phyloP scores from a whole-genome alignment of 2,113 vertebrate species.

The Ciconia boyciana region DNA sequence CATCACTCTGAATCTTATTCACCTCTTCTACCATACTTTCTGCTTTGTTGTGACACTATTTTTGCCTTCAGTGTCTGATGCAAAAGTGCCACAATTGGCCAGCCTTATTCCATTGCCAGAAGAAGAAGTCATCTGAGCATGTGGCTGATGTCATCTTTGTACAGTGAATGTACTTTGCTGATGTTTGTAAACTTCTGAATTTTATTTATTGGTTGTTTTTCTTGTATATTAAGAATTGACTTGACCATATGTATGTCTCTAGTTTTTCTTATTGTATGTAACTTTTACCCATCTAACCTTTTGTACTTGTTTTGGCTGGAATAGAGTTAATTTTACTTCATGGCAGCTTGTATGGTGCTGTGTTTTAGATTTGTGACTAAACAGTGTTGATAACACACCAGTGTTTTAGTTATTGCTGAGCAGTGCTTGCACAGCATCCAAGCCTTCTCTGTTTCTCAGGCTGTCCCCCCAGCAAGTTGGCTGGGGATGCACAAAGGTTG shows the following conservation, averaged over 20 bases:
- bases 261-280: background rate
- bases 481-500: background rate
- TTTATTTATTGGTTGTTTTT: background rate
- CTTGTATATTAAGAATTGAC: background rate
- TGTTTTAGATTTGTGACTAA: background rate
- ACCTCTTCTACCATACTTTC: background rate
- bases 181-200: background rate
- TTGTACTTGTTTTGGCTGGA: background rate
- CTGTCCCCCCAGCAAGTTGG: background rate
- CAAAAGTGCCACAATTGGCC: background rate
- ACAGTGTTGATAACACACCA: background rate
- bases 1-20: background rate
- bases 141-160: background rate
- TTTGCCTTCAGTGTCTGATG: background rate
- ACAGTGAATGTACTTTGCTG: background rate
- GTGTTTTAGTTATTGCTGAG: background rate
- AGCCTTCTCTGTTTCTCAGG: background rate
- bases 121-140: background rate
- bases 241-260: background rate
- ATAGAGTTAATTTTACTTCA: background rate
- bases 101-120: background rate
- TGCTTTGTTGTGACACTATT: background rate
- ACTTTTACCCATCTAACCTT: background rate
- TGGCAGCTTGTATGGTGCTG: background rate
- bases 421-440: background rate